Percentiles rank a stretch among this genome's conserved stretches.
These are phyloP conservation scores for Theretra japonica DNA, from an alignment of 2,888 invertebrate genomes.

Conservation along the genomic window DNA sequence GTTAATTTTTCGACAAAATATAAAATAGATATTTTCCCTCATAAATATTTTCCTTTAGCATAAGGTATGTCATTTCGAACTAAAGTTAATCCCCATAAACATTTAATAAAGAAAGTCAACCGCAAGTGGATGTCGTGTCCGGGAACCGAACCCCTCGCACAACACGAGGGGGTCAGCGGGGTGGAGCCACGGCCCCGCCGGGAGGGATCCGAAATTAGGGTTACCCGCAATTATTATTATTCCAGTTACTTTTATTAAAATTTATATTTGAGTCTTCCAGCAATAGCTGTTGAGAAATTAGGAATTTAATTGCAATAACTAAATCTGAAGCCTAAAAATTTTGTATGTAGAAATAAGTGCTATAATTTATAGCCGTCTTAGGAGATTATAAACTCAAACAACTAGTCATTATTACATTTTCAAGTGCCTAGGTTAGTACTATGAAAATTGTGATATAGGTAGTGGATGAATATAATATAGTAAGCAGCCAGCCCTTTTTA, in stretches of 20 bases:
- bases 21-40: no score
- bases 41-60: no score
- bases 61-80: neutral
- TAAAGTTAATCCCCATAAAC: conserved; percentile 18
- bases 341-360: neutral
- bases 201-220: conserved; percentile 38
- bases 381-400: no score
- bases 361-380: no score
- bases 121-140: conserved; percentile 42
- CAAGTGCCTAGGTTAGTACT: no score
- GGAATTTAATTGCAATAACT: neutral
- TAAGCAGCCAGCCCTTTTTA: no score
- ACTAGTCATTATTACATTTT: no score
- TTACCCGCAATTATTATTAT: conserved; percentile 31
- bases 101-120: conserved; percentile 44
- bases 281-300: neutral
- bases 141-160: conserved; percentile 46
- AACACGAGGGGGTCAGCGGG: conserved; percentile 51
- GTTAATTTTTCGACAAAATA: no score
- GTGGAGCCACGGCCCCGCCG: conserved; percentile 50
- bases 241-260: conserved; percentile 14
- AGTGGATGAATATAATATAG: no score
- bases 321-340: neutral
- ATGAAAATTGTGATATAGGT: no score
- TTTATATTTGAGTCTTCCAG: neutral